Evolutionary conservation across 30 jellyfish, hydroid and myxozoan genomes (phyloP), one percentile per base, ranked within the genome.

Genomic region (Aurelia aurita complex sp. Pacific): DNA sequence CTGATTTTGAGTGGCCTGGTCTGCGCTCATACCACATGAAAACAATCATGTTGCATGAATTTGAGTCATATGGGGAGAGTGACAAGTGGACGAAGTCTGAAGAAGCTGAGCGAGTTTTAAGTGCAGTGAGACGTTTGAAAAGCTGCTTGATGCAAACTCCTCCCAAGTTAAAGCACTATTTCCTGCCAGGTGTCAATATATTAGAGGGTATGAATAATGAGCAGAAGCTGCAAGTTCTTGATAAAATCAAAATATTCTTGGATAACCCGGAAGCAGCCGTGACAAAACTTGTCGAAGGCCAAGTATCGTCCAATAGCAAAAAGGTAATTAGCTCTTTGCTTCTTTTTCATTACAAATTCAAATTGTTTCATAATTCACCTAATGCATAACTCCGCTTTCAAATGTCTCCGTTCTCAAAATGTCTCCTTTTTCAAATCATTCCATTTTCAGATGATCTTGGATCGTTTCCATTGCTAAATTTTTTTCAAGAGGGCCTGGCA

Each of bases 1-100:
- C 42, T 15, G 86, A 84, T 64, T 57, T 38, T 14, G 68, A 73
- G 9, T 84, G 93, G 93, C 75, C 75, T 8, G 93, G 87, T 32
- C 82, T 84, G 40, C 84, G 93, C 54, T 84, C 93, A 9, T 84
- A 84, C 82, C 93, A 84, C 76, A 84, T 84, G 77, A 84, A 84
- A 50, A 84, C 93, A 4, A 77, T 84, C 33, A 52, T 84, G 80
- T 64, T 84, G 33, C 87, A 84, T 64, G 93, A 84, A 52, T 71
- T 35, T 57, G 93, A 84, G 76, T 69, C 93, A 8, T 84, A 64
- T 74, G 82, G 76, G 33, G 76, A 64, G 8, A 19, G 42, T 57
- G 87, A 84, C 7, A 15, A 84, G 52, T 84, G 93, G 93, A 54
- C 42, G 32, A 53, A 38, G 74, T 75, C 33, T 4, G 74, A 16